phyloP scores from a whole-genome alignment of 2,797 vertebrate genomes.

The Amphiprion clarkii region DNA sequence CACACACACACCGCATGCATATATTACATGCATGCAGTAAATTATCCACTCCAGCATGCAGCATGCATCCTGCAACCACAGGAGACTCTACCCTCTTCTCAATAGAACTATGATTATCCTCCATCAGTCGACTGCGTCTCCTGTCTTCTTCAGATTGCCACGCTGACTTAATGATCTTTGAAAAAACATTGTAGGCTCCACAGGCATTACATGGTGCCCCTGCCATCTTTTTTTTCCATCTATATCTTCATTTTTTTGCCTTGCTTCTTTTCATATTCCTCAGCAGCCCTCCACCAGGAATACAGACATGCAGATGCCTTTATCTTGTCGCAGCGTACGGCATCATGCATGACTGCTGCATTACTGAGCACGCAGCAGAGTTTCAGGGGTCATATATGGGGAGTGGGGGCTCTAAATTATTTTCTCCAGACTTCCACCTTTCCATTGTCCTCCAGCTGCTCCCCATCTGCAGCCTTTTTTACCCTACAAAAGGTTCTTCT shows the following conservation, averaged over 20 bases:
- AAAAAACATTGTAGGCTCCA: constrained; percentile 24
- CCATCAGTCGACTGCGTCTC: constrained; percentile 31
- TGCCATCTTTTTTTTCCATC: constrained; percentile 11
- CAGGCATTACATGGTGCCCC: constrained; percentile 23
- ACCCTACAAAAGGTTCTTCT: not conserved
- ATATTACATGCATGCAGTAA: constrained; percentile 15
- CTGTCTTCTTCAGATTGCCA: constrained; percentile 37
- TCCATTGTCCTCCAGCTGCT: constrained; percentile 3
- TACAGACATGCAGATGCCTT: constrained; percentile 12
- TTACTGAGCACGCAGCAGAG: not conserved
- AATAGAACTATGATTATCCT: constrained; percentile 41
- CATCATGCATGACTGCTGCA: not conserved
- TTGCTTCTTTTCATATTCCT: constrained; percentile 24
- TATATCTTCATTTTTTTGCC: constrained; percentile 24
- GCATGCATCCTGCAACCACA: constrained; percentile 18
- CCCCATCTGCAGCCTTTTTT: not conserved
- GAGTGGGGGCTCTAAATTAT: not conserved
- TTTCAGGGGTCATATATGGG: not conserved
- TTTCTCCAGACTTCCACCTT: constrained; percentile 1
- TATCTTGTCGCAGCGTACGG: constrained; percentile 12
- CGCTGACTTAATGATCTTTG: constrained; percentile 30
- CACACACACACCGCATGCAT: not conserved
- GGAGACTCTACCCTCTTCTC: constrained; percentile 27
- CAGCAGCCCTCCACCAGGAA: not conserved
- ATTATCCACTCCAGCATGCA: constrained; percentile 33